These are phyloP conservation scores for Myotis yumanensis DNA, from an alignment of 2,113 vertebrate genomes.

Conservation along the genomic window DNA sequence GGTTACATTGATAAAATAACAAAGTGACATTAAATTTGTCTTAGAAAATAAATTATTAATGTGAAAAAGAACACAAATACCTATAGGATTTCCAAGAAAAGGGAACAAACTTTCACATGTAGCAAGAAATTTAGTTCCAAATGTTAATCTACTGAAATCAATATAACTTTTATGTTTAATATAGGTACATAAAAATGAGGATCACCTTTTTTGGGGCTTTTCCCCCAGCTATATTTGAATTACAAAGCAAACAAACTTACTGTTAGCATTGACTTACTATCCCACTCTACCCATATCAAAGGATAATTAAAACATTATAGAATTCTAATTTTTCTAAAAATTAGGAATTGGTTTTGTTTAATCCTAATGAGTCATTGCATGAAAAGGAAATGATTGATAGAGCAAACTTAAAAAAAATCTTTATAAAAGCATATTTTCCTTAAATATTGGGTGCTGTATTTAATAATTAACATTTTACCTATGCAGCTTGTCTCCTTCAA, in stretches of 20 bases:
- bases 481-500: conserved; percentile 1
- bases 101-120: background rate
- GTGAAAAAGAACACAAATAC: background rate
- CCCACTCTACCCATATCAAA: background rate
- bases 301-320: background rate
- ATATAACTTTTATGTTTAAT: background rate
- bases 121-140: conserved; percentile 35
- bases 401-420: background rate
- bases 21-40: background rate
- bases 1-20: background rate
- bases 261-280: background rate
- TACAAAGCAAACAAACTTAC: background rate
- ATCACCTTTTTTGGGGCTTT: background rate
- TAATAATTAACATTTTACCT: conserved; percentile 49
- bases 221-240: background rate
- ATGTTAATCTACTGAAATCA: conserved; percentile 25
- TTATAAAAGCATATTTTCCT: background rate
- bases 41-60: background rate
- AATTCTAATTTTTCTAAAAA: conserved; percentile 55
- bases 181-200: background rate
- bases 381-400: conserved; percentile 10
- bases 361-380: background rate
- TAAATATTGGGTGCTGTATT: background rate
- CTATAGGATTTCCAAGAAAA: background rate
- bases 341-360: conserved; percentile 42